Percentiles rank a stretch among this genome's conserved stretches.
Evolutionary conservation across 2,888 invertebrate genomes (phyloP).

Genomic region (Caenorhabditis doughertyi): DNA sequence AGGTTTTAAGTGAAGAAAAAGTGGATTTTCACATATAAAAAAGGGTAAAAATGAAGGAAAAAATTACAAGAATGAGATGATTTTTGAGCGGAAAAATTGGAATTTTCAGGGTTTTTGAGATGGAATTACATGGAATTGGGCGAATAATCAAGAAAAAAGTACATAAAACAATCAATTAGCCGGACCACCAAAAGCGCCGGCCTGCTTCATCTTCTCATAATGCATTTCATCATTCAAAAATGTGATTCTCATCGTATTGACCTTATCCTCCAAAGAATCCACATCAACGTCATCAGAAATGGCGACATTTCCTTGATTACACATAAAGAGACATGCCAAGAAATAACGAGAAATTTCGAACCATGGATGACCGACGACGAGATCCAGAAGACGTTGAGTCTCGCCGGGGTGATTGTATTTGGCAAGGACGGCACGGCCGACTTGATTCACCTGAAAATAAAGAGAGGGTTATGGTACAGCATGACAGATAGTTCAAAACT

Average conservation of each 20-base stretch:
- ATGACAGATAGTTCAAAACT: too few relatives aligned
- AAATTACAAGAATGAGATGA: too few relatives aligned
- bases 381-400: slow-evolving; percentile 84
- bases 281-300: slow-evolving; percentile 27
- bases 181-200: slow-evolving; percentile 1
- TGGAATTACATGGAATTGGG: too few relatives aligned
- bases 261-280: slow-evolving; percentile 76
- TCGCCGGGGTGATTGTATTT: slow-evolving; percentile 81
- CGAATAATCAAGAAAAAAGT: too few relatives aligned
- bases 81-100: too few relatives aligned
- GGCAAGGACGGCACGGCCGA: slow-evolving; percentile 85
- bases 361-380: slow-evolving; percentile 85
- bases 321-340: slow-evolving; percentile 87
- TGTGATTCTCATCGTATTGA: slow-evolving; percentile 84
- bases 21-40: not conserved
- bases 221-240: slow-evolving; percentile 84
- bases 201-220: slow-evolving; percentile 81
- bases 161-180: too few relatives aligned
- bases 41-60: not conserved
- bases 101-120: too few relatives aligned
- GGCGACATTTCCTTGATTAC: slow-evolving; percentile 84
- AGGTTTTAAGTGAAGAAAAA: not conserved
- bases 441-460: slow-evolving; percentile 84
- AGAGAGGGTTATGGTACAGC: not conserved
- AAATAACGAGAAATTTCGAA: slow-evolving; percentile 87